Evolutionary conservation across 2,888 invertebrate species (phyloP).

Genomic region (Subacronicta megacephala): DNA sequence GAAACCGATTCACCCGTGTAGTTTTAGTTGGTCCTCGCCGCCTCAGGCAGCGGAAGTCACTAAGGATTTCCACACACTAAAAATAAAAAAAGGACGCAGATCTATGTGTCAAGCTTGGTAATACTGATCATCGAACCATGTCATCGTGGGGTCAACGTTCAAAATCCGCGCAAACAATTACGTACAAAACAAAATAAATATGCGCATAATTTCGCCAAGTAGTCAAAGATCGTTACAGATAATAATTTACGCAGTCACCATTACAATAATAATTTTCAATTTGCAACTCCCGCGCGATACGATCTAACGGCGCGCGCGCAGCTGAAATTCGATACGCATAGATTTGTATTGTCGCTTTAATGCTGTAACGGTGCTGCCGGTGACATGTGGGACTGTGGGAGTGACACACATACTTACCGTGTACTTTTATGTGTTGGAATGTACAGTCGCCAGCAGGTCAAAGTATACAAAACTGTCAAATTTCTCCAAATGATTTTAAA

Average conservation of each 20-base stretch:
- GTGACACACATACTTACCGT: conserved; percentile 56
- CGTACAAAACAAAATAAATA: conserved; percentile 7
- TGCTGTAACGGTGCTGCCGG: conserved; percentile 66
- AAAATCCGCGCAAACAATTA: neutral
- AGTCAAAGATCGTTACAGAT: conserved; percentile 36
- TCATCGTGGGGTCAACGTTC: no score
- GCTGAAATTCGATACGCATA: conserved; percentile 71
- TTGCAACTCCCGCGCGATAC: conserved; percentile 53
- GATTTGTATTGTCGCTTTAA: conserved; percentile 70
- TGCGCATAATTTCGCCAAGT: conserved; percentile 25
- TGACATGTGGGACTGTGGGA: conserved; percentile 57
- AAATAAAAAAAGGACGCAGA: no score
- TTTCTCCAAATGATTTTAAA: no score
- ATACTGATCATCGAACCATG: no score
- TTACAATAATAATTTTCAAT: conserved; percentile 58
- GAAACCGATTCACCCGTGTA: no score
- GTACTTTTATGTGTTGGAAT: conserved; percentile 26
- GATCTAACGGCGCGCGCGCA: conserved; percentile 66
- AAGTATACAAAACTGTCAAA: no score
- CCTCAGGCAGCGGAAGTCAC: no score
- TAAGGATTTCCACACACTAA: no score
- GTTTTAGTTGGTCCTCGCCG: no score
- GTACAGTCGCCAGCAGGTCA: neutral
- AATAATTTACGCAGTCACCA: conserved; percentile 43
- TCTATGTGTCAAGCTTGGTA: no score